A percentile compares a stretch with the other conserved stretches of the same genome.
phyloP scores from a whole-genome alignment of 2,113 vertebrate genomes.

The Neopipo cinnamomea region DNA sequence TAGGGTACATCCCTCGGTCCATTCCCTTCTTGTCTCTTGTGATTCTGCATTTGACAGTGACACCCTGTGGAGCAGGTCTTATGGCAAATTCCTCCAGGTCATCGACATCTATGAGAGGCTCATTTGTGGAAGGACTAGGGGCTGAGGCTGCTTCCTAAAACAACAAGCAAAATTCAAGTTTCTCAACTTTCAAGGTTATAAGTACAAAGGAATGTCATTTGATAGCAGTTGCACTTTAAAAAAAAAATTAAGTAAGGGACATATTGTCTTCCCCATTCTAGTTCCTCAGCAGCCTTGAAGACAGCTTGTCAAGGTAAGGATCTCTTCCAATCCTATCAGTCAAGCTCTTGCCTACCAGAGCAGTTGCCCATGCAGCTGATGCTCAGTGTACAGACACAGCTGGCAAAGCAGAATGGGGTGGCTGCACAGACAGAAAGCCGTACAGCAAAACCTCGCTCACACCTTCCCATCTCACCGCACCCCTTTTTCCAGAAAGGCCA shows the following conservation, averaged over 20 bases:
- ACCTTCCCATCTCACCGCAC: background rate
- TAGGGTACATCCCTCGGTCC: conserved; percentile 99
- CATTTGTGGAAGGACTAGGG: conserved; percentile 84
- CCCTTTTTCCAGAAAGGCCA: background rate
- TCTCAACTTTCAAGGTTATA: background rate
- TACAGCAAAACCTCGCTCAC: background rate
- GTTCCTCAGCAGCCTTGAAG: background rate
- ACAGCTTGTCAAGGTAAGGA: background rate
- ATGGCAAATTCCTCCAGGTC: conserved; percentile 95
- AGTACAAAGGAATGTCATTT: background rate
- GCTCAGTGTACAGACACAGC: background rate
- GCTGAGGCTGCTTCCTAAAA: conserved; percentile 90
- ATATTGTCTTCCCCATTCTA: background rate
- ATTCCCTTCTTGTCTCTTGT: conserved; percentile 98
- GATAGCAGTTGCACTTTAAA: background rate
- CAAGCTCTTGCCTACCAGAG: background rate
- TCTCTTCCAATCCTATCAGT: background rate
- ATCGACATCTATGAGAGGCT: conserved; percentile 86
- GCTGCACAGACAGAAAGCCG: background rate
- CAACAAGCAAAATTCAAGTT: background rate
- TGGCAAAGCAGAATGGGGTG: background rate
- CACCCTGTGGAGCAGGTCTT: conserved; percentile 91
- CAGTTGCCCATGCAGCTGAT: background rate
- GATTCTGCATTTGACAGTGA: conserved; percentile 95
- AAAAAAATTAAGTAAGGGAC: background rate